These are phyloP conservation scores for Naja naja DNA, from an alignment of 2,113 vertebrate genomes.

Conservation along the genomic window DNA sequence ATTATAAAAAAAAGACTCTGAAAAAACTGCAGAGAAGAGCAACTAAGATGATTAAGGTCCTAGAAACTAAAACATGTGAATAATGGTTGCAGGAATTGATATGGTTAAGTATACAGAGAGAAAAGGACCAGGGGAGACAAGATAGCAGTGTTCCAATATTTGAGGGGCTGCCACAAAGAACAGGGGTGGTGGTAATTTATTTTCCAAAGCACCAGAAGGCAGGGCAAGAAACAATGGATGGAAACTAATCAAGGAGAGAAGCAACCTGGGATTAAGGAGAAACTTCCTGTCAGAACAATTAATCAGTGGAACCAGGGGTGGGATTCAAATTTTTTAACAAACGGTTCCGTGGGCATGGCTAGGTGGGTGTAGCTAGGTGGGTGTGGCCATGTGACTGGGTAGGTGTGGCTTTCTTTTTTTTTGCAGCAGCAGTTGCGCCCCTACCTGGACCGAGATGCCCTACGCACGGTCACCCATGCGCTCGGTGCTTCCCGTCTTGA, in stretches of 20 bases:
- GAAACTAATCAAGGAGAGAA: background rate
- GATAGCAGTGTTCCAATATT: background rate
- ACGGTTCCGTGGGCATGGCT: too few relatives aligned
- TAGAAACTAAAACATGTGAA: background rate
- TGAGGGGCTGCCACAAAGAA: background rate
- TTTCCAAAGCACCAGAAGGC: background rate
- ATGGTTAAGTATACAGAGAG: background rate
- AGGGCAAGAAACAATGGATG: background rate
- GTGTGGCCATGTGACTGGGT: too few relatives aligned
- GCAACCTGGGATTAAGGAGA: background rate
- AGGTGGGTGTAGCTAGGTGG: too few relatives aligned
- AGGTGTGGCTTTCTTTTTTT: too few relatives aligned
- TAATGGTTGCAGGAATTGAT: background rate
- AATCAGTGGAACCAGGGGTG: background rate
- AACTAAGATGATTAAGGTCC: background rate
- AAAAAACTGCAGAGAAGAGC: background rate
- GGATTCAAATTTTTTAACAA: too few relatives aligned
- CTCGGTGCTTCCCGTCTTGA: too few relatives aligned
- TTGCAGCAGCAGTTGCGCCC: too few relatives aligned
- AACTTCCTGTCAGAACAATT: background rate
- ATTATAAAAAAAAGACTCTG: background rate
- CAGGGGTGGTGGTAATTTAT: background rate
- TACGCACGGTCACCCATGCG: too few relatives aligned
- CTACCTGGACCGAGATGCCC: too few relatives aligned
- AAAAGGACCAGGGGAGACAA: background rate